Percentiles rank a stretch among this genome's conserved stretches.
Evolutionary conservation across 2,888 invertebrate genomes (phyloP).

Genomic region (Anticlea derivata): DNA sequence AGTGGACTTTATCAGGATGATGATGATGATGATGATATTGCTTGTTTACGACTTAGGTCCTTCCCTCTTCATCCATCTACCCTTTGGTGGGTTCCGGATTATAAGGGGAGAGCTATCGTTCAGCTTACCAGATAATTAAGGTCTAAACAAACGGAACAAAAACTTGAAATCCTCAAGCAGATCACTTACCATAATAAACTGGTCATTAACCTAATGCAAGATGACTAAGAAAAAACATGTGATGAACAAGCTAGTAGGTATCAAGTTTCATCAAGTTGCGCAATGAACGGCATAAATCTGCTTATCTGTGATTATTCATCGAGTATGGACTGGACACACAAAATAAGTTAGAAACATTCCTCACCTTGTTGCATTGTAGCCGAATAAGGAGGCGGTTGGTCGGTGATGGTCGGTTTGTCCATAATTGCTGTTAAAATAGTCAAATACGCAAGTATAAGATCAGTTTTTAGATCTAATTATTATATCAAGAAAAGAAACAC

Average conservation of each 20-base stretch:
- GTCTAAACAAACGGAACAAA: too few species aligned
- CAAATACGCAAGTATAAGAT: constrained; percentile 9
- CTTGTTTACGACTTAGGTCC: too few species aligned
- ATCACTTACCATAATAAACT: too few species aligned
- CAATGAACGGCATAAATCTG: constrained; percentile 42
- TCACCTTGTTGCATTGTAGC: constrained; percentile 67
- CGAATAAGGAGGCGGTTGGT: constrained; percentile 82
- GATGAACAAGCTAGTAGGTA: constrained; percentile 3
- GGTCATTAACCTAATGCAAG: too few species aligned
- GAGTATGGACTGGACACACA: constrained; percentile 46
- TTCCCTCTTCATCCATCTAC: too few species aligned
- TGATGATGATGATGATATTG: too few species aligned
- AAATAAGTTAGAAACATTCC: constrained; percentile 36
- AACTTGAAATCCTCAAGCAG: too few species aligned
- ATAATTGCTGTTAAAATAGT: constrained; percentile 43
- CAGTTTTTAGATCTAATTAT: constrained; percentile 12
- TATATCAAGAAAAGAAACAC: constrained; percentile 29
- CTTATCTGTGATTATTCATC: constrained; percentile 62
- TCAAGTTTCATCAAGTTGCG: constrained; percentile 39
- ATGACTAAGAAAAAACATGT: background rate
- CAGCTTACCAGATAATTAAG: too few species aligned
- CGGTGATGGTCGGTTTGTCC: constrained; percentile 70
- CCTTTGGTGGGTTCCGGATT: too few species aligned
- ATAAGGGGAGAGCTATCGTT: too few species aligned
- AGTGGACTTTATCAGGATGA: too few species aligned